Base-by-base conservation (phyloP, 2,888 invertebrate genomes). In the Rhorus exstirpatorius region DNA sequence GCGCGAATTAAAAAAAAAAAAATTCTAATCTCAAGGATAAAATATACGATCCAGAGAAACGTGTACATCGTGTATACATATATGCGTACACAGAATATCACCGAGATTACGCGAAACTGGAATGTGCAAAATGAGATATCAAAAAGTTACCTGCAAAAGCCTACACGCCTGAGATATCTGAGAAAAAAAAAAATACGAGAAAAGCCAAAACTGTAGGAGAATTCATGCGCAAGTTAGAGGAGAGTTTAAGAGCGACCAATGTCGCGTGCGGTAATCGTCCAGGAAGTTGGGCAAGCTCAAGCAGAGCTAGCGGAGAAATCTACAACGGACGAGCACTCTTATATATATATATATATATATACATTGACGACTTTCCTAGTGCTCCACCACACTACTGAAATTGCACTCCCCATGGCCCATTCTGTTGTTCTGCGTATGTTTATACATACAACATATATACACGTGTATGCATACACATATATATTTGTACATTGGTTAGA, bases 201-300 rank as follows among this genome's bases (percentile, higher is more conserved):
- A 38, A 71, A 19, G 55, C 41, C 70, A 49, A 76, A 70, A 58
- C 1, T 19, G 67, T 14, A 74, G 41, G 55, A 41, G 41, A 81
- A 76, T 81, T 75, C 70, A 49, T 58, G 70, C 3, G 26, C 44
- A 26, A 70, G 53, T 58, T 61, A 41, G 19, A 58, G 31, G 17
- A 38, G 19, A n/a, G 58, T 49, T 53, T 8, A 46, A 63, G 63
- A 76, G 58, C 70, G 63, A 65, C 80, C 80, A 76, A 81, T 81
- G 80, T 81, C 80, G 80, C 80, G 80, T 81, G 80, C 80, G 63
- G 76, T 70, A 76, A 76, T 81, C 75, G 65, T 58, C 70, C 80
- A 75, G 80, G 80, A 81, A 81, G 80, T 81, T 81, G 63, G 80
- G 80, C 76, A 81, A 81, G 75, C 75, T 49, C 67, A 51, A 67